Base-by-base conservation (phyloP, 2,888 invertebrate species). In the Tenthredo scrophulariae region DNA sequence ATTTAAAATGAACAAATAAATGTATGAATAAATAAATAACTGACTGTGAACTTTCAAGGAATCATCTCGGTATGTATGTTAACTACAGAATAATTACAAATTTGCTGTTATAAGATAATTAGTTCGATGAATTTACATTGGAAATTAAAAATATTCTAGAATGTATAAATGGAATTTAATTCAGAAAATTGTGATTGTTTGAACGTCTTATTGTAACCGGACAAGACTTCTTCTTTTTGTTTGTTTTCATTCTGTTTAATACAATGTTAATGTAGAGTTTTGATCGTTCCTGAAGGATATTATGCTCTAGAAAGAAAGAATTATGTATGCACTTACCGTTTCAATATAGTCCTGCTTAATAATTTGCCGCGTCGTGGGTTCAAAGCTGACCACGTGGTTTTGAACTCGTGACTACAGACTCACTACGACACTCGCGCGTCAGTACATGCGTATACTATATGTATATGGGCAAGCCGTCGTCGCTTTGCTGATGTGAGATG, bases 301-400 rank as follows among this genome's bases (percentile, higher is more conserved):
- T 18, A 70, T 70, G n/a, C 29, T 29, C 33, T 22, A 70, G 26
- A 33, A 70, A n/a, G 29, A 70, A 13, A 70, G 29, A 33, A 37
- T 33, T 33, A 70, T 70, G 70, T 70, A 70, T 70, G 70, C 29
- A 70, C 70, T 70, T 33, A 70, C 70, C 70, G 37, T 70, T 70
- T 70, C 15, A 70, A 62, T 62, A 62, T 62, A 26, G 22, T 26
- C 62, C 7, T 10, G 10, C 10, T 18, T 22, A 22, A 26, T 26
- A 62, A 22, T 10, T 26, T 62, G 18, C 18, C 22, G 22, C 26
- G 62, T 62, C 7, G 13, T 6, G n/a, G 18, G 70, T 29, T 70
- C 10, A 37, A 37, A 29, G 18, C 70, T 70, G 37, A 70, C 70
- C 37, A 70, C 70, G 70, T 70, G 70, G 37, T 70, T 15, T 70